Evolutionary conservation across 1,140 invertebrate genomes (phyloP).

Genomic region (Carposina sasakii): DNA sequence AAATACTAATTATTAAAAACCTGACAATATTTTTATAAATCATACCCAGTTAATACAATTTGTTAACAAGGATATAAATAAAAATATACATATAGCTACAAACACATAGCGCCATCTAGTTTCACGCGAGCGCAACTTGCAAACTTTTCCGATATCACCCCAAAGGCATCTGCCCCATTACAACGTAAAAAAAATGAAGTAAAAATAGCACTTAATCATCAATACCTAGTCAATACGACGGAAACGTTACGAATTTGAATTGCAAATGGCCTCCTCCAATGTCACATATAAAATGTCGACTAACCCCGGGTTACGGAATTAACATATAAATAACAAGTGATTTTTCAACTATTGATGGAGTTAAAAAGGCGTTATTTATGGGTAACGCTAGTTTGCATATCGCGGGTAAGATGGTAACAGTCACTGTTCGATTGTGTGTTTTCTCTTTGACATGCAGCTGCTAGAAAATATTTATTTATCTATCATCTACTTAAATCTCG

Average conservation of each 20-base stretch:
- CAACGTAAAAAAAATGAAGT: conserved; percentile 31
- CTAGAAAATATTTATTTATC: too few relatives aligned
- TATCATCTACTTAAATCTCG: too few relatives aligned
- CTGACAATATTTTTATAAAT: too few relatives aligned
- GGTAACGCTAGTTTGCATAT: conserved; percentile 31
- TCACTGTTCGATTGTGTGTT: conserved; percentile 19
- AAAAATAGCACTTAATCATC: conserved; percentile 43
- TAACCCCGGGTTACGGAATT: conserved; percentile 51
- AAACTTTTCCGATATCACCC: too few relatives aligned
- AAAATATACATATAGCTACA: too few relatives aligned
- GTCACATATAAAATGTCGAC: conserved; percentile 37
- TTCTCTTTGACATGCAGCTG: conserved; percentile 13
- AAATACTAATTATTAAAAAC: too few relatives aligned
- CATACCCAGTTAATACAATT: too few relatives aligned
- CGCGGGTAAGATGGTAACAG: too few relatives aligned
- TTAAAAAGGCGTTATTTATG: conserved; percentile 40
- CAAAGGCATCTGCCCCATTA: conserved; percentile 35
- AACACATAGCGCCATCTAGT: conserved; percentile 31
- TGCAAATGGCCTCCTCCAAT: conserved; percentile 50
- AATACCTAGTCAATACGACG: conserved; percentile 43
- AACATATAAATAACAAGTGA: conserved; percentile 65
- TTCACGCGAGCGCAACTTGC: neutral
- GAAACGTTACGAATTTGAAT: conserved; percentile 45
- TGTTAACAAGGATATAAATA: too few relatives aligned
- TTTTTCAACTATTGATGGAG: conserved; percentile 50